Evolutionary conservation across 2,797 vertebrate genomes (phyloP), one percentile per base, ranked within the genome.

Genomic region (Melanitta fusca): DNA sequence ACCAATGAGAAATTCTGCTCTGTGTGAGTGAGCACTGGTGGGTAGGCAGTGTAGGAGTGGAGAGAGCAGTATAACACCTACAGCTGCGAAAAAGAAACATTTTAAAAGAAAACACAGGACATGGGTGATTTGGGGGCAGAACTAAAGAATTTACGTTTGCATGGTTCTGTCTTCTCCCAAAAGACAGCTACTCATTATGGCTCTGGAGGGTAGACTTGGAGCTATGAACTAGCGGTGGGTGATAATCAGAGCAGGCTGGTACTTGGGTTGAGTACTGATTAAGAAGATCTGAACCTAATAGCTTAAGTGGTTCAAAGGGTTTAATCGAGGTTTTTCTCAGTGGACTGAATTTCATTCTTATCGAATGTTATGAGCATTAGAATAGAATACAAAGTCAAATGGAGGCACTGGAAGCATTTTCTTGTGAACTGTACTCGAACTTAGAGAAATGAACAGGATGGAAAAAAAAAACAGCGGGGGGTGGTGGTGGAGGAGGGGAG

Each of bases 31-130:
- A 86, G 7, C 13, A 22, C 38, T 30, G 17, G 6, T 70, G 24
- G 14, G 25, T 41, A 43, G n/a, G 21, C 0, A 0, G 13, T 0
- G 2, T 51, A 57, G 27, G 47, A 64, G 16, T 1, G 0, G 6
- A 53, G 19, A 85, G 14, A n/a, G 10, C 25, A 78, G 45, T 34
- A 4, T 19, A 82, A 74, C 11, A 69, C 36, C 12, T 54, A 3
- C 0, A 54, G 25, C 4, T 65, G 45, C 3, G 8, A 13, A 56
- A 72, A 82, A 60, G 0, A 58, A 56, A 27, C 0, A 3, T 57
- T 70, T 80, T 43, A 7, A 17, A 84, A 74, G 32, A 53, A 89
- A 89, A 36, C 6, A 57, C 3, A 30, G 13, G 18, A 25, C 7
- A 5, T 34, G 17, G 11, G n/a, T 5, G 6, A 53, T 43, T 38